Evolutionary conservation across 2,888 invertebrate species (phyloP).

Genomic region (Schizaphis graminum): DNA sequence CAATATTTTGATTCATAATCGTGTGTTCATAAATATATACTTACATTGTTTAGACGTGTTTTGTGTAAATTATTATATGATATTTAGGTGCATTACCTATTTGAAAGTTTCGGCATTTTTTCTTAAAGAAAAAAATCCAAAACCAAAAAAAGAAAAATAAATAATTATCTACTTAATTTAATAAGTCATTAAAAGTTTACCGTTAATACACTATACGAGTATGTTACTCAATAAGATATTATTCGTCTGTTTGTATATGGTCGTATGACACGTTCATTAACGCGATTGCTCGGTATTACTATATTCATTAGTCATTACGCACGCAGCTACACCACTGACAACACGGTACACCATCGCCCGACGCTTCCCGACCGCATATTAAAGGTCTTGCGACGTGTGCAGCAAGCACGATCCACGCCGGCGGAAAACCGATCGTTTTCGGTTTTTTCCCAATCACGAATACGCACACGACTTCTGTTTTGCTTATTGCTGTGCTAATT

Average conservation of each 20-base stretch:
- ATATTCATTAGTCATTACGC: background rate
- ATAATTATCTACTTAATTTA: background rate
- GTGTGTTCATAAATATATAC: background rate
- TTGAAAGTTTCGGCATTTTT: no score
- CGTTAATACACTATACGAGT: background rate
- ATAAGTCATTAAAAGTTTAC: background rate
- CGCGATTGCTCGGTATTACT: background rate
- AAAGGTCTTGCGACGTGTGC: background rate
- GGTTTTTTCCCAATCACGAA: background rate
- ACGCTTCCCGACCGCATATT: background rate
- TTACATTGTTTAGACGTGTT: no score
- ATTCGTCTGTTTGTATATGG: background rate
- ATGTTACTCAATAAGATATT: background rate
- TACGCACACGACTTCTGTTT: background rate
- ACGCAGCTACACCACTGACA: background rate
- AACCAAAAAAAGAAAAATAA: background rate
- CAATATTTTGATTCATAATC: slow-evolving; percentile 17
- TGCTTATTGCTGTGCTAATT: background rate
- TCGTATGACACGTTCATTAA: background rate
- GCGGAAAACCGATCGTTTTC: background rate
- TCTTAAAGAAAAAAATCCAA: no score
- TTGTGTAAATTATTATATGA: no score
- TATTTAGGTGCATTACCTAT: no score
- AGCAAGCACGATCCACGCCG: background rate
- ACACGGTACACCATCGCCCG: background rate